Conservation (phyloP, 2,113 vertebrate genomes). For the Garra rufa region DNA sequence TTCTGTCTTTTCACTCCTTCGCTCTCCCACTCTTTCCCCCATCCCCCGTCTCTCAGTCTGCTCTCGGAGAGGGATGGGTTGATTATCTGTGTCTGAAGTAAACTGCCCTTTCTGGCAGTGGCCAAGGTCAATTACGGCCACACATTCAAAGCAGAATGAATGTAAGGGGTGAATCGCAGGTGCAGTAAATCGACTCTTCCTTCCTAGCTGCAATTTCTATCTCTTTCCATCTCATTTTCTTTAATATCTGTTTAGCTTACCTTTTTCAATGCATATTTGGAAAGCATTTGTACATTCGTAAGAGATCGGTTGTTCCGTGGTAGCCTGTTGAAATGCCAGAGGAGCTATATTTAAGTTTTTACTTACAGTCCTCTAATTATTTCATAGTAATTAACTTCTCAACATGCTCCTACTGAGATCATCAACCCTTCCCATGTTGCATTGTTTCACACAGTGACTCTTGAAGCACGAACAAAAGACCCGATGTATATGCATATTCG, state of each 20-base stretch:
- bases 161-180: slow-evolving; percentile 62
- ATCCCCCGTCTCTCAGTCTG: slow-evolving; percentile 42
- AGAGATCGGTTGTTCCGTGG: background rate
- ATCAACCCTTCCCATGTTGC: background rate
- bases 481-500: slow-evolving; percentile 24
- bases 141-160: slow-evolving; percentile 68
- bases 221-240: slow-evolving; percentile 48
- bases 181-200: slow-evolving; percentile 62
- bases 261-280: slow-evolving; percentile 4
- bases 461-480: slow-evolving; percentile 43
- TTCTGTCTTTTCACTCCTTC: slow-evolving; percentile 2
- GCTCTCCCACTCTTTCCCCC: slow-evolving; percentile 19
- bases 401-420: background rate
- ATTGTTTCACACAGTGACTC: slow-evolving; percentile 34
- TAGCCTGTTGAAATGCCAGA: background rate
- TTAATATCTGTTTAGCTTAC: slow-evolving; percentile 12
- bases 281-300: background rate
- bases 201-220: slow-evolving; percentile 13
- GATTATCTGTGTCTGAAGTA: slow-evolving; percentile 70
- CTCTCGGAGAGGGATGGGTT: slow-evolving; percentile 62
- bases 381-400: slow-evolving; percentile 41
- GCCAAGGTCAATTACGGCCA: slow-evolving; percentile 77
- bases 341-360: slow-evolving; percentile 11
- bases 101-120: slow-evolving; percentile 66
- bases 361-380: slow-evolving; percentile 20